Base-by-base conservation (phyloP, 2,113 vertebrate genomes). In the Scopus umbretta region DNA sequence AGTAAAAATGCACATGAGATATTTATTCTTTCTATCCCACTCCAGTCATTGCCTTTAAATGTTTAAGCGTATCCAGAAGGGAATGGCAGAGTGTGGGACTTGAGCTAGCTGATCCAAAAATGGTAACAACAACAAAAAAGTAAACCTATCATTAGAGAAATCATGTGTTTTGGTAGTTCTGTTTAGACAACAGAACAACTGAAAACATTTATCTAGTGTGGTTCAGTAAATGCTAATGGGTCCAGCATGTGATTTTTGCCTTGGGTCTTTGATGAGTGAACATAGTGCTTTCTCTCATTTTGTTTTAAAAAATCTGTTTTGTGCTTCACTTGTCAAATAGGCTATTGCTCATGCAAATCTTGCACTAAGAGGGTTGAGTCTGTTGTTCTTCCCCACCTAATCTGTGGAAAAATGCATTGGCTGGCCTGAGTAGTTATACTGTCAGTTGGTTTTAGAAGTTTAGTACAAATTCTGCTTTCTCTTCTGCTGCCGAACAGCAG, bases 101-200 rank as follows among this genome's bases (percentile, higher is more conserved):
- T 5, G 19, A 91, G 80, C 59, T 90, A 80, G 74, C 88, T 81
- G 56, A 68, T 91, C 75, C 65, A 89, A 88, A 91, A 95, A 68
- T 92, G 73, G 36, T 49, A 81, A 72, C 80, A 65, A 45, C 47
- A 90, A 65, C 40, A 91, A 78, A 43, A 80, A 88, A 75, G 40
- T 89, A 84, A 94, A 72, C 78, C 66, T 88, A 75, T 85, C 86
- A 94, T 79, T 89, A 92, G 88, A 85, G 88, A 75, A 96, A 86
- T 90, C 36, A 59, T 95, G 85, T 92, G 83, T 95, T 94, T 93
- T 90, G 83, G 53, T 93, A 56, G 56, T 59, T 80, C 38, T 92
- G 65, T 94, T 96, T 89, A 85, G 90, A 86, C 72, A 96, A 90
- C 80, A 92, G 86, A 88, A 81, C 65, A 78, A 96, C 68, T 72